phyloP scores from a whole-genome alignment of 2,797 vertebrate genomes.

The Pachyuromys duprasi region DNA sequence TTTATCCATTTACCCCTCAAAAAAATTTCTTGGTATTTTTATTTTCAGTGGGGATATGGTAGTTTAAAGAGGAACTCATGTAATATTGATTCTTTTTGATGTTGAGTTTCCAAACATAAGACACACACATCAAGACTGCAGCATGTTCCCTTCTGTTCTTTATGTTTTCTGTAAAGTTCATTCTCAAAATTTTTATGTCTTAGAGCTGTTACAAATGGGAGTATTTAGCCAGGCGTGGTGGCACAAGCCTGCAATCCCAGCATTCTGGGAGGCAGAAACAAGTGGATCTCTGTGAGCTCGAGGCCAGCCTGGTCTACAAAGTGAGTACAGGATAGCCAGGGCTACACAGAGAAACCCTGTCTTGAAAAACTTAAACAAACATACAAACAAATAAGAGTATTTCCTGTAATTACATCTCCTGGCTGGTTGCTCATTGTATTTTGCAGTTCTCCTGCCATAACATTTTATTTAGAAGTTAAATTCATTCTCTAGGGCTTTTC shows the following conservation, averaged over 20 bases:
- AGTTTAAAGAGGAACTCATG: background rate
- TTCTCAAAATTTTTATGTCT: background rate
- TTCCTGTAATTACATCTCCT: background rate
- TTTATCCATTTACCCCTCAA: background rate
- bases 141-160: background rate
- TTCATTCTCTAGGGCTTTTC: background rate
- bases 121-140: background rate
- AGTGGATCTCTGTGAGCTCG: too few species aligned
- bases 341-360: too few species aligned
- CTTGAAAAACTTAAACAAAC: too few species aligned
- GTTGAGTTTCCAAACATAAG: background rate
- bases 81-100: background rate
- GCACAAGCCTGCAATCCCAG: too few species aligned
- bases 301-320: too few species aligned
- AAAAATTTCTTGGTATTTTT: background rate
- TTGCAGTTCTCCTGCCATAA: background rate
- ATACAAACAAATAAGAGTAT: background rate
- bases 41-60: background rate
- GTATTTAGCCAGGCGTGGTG: background rate
- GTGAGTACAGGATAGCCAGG: too few species aligned
- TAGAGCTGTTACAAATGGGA: background rate
- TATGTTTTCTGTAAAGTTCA: background rate
- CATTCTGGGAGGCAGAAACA: too few species aligned
- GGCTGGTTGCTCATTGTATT: background rate
- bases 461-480: background rate